Evolutionary conservation across 1,140 invertebrate species (phyloP).

Genomic region (Papilio machaon): DNA sequence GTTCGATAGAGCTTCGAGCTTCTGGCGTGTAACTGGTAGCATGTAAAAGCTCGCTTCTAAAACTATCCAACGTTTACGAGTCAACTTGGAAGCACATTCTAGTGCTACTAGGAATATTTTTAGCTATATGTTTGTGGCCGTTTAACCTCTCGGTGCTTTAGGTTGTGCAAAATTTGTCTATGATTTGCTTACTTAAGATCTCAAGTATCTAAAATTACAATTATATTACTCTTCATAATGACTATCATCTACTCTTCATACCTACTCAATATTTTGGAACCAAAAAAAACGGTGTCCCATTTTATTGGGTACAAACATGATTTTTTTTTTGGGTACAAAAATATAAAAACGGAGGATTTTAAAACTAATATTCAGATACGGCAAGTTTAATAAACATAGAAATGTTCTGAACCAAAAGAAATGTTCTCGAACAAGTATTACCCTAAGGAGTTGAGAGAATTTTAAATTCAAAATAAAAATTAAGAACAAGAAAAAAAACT

Average conservation of each 20-base stretch:
- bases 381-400: neutral
- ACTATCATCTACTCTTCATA: too few species aligned
- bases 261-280: too few species aligned
- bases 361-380: neutral
- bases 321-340: too few species aligned
- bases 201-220: too few species aligned
- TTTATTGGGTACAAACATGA: too few species aligned
- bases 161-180: neutral
- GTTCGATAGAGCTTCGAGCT: constrained; percentile 35
- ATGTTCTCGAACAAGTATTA: neutral
- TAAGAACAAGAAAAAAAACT: constrained; percentile 18
- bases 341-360: neutral
- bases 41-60: constrained; percentile 10
- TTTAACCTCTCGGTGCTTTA: neutral
- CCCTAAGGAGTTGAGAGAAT: constrained; percentile 3
- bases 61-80: constrained; percentile 8
- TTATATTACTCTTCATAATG: too few species aligned
- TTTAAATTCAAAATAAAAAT: constrained; percentile 15
- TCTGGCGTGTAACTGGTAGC: neutral
- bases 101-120: constrained; percentile 5
- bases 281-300: neutral
- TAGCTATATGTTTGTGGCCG: neutral
- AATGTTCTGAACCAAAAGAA: neutral
- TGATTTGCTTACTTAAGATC: too few species aligned
- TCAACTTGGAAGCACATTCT: neutral